These are phyloP conservation scores for Acanthosepion lycidas DNA, from an alignment of 2,888 invertebrate genomes.

Conservation along the genomic window DNA sequence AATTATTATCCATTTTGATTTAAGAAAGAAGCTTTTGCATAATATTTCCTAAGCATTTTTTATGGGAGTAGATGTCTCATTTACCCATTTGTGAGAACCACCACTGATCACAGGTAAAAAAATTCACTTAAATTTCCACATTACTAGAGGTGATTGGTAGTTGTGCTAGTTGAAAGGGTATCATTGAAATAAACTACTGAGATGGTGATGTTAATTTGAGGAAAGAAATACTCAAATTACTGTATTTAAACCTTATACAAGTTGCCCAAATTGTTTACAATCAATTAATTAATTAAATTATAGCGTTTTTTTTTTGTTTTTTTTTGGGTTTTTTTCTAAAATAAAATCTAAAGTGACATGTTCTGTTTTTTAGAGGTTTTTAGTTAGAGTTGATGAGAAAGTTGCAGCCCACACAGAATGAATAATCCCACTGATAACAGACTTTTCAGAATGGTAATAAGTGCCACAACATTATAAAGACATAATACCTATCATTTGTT, in stretches of 20 bases:
- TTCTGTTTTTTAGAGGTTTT: background rate
- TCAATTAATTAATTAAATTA: constrained; percentile 33
- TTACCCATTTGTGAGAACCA: background rate
- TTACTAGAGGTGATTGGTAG: background rate
- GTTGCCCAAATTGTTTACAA: background rate
- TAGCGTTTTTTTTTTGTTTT: no score
- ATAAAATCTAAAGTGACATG: background rate
- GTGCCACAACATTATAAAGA: background rate
- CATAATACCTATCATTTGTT: constrained; percentile 20
- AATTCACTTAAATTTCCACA: background rate
- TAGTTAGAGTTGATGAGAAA: background rate
- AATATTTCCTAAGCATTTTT: background rate
- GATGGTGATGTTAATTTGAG: background rate
- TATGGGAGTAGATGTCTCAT: background rate
- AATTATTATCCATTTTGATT: background rate
- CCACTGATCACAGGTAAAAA: background rate
- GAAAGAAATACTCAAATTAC: background rate
- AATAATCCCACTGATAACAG: background rate
- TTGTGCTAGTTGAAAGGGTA: background rate
- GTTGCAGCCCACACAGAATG: background rate
- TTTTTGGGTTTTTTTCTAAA: background rate
- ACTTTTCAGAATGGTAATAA: background rate
- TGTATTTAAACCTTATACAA: background rate
- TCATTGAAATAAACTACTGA: background rate
- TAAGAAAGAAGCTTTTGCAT: background rate